A percentile compares a stretch with the other conserved stretches of the same genome.
Evolutionary conservation across 2,888 invertebrate species (phyloP).

Genomic region (Cetonia aurata): DNA sequence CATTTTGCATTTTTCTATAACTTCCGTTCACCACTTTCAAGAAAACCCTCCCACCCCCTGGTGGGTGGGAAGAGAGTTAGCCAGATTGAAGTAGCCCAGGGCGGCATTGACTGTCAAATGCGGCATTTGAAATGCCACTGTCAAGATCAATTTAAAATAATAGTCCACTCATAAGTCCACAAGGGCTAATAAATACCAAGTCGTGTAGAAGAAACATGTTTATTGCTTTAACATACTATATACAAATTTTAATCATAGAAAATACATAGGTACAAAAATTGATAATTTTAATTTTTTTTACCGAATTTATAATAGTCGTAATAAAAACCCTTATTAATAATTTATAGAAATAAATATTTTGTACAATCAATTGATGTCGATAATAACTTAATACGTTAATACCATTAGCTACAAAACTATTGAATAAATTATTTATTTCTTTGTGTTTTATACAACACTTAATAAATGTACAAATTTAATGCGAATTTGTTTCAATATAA

Average conservation of each 20-base stretch:
- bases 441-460: conserved; percentile 11
- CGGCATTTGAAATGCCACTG: too few relatives aligned
- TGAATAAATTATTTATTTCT: conserved; percentile 32
- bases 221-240: conserved; percentile 44
- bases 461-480: conserved; percentile 30
- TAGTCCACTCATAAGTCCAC: too few relatives aligned
- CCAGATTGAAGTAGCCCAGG: too few relatives aligned
- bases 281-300: conserved; percentile 27
- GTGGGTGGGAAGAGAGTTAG: too few relatives aligned
- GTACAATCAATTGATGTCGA: conserved; percentile 12
- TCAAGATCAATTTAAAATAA: too few relatives aligned
- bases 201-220: conserved; percentile 40
- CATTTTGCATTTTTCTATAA: too few relatives aligned
- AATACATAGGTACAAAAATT: conserved; percentile 44
- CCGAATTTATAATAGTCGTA: conserved; percentile 17
- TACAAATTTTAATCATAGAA: conserved; percentile 44
- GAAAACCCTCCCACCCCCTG: too few relatives aligned
- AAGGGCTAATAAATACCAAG: not conserved
- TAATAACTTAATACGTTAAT: conserved; percentile 27
- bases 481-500: conserved; percentile 27
- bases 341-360: conserved; percentile 32
- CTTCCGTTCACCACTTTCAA: too few relatives aligned
- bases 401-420: conserved; percentile 26
- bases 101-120: too few relatives aligned
- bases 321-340: conserved; percentile 26